These are phyloP conservation scores for Serranus cabrilla DNA, from an alignment of 2,797 vertebrate species.

Conservation along the genomic window DNA sequence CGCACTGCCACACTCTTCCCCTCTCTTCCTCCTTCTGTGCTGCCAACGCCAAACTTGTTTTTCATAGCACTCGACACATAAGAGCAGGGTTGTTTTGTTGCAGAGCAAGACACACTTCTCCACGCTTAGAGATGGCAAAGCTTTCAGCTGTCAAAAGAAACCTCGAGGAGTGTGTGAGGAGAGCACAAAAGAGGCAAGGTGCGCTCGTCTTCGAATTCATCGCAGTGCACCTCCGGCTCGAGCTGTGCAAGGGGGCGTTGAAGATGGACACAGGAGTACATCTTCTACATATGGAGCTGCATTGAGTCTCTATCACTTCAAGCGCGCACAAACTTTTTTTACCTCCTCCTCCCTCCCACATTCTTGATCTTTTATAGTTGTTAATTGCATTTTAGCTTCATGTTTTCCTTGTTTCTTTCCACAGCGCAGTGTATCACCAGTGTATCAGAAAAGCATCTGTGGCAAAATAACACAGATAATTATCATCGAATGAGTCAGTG, in stretches of 20 bases:
- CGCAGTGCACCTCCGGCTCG: conserved; percentile 5
- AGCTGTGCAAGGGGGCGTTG: conserved; percentile 5
- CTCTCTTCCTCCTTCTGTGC: conserved; percentile 21
- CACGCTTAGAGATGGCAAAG: conserved; percentile 32
- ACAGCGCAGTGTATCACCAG: neutral
- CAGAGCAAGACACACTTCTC: conserved; percentile 41
- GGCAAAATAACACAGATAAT: conserved; percentile 37
- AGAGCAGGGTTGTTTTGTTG: conserved; percentile 55
- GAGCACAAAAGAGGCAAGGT: conserved; percentile 37
- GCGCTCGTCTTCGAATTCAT: conserved; percentile 24
- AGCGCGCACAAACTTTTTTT: conserved; percentile 5
- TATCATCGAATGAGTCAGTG: conserved; percentile 33
- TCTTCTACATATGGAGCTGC: conserved; percentile 1
- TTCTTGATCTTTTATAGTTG: neutral
- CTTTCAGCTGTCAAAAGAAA: conserved; percentile 64
- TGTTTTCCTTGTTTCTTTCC: neutral
- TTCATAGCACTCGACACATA: conserved; percentile 42
- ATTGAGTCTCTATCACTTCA: neutral
- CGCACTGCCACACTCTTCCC: neutral
- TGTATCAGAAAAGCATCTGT: conserved; percentile 25
- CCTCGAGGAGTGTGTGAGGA: conserved; percentile 40
- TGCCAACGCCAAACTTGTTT: conserved; percentile 48
- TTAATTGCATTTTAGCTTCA: neutral
- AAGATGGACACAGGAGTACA: conserved; percentile 31
- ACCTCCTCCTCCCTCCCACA: conserved; percentile 6